Conservation (phyloP, 2,888 invertebrate species). For the Scaptomyza flava region DNA sequence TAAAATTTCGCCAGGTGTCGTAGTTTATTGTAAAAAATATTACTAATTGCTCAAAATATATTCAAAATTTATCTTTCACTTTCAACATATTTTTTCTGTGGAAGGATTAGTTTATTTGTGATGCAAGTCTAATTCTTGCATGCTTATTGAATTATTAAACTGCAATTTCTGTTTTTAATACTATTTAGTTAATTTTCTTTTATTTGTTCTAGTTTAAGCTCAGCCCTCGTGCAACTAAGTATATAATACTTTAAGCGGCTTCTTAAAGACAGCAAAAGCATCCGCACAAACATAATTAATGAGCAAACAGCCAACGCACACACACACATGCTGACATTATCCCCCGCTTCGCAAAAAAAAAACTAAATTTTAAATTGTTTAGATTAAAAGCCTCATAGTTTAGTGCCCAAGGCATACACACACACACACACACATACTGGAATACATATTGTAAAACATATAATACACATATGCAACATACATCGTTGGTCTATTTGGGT, state of each 20-base stretch:
- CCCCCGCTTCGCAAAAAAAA: conserved; percentile 29
- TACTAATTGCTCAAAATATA: too few relatives aligned
- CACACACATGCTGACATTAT: conserved; percentile 11
- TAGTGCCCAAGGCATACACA: conserved; percentile 36
- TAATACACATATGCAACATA: conserved; percentile 8
- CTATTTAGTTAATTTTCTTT: neutral
- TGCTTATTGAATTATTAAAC: too few relatives aligned
- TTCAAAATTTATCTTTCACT: too few relatives aligned
- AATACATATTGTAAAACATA: too few relatives aligned
- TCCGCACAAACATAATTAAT: conserved; percentile 67
- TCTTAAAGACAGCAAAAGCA: conserved; percentile 41
- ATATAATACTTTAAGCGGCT: conserved; percentile 27
- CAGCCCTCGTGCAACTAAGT: conserved; percentile 1
- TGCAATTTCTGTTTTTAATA: too few relatives aligned
- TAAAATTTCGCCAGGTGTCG: too few relatives aligned
- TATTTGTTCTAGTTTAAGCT: conserved; percentile 1
- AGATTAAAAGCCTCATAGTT: conserved; percentile 75
- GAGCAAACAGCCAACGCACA: conserved; percentile 51
- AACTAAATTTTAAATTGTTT: conserved; percentile 76
- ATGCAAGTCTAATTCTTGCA: too few relatives aligned
- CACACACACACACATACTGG: neutral
- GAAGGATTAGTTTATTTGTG: too few relatives aligned
- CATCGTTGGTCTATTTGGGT: conserved; percentile 7
- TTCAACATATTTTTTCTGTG: too few relatives aligned
- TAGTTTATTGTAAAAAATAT: too few relatives aligned